Base-by-base conservation (phyloP, 2,888 invertebrate genomes). In the Sympetrum striolatum region DNA sequence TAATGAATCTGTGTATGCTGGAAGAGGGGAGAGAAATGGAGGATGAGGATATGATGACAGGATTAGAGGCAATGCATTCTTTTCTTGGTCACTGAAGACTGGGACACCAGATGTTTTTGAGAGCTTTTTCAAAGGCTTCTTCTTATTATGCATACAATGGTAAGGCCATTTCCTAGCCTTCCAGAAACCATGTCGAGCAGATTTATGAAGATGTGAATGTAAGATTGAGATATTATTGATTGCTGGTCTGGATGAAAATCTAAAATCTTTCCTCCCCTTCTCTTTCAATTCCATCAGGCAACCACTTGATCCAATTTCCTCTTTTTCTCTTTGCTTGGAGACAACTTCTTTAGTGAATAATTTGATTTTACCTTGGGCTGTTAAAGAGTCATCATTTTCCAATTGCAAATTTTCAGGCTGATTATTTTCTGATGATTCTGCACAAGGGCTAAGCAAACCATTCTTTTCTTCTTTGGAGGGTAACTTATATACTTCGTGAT, bases 21-120 rank as follows among this genome's bases (percentile, higher is more conserved):
- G 60, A 6, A 86, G 86, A 39, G 86, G 86, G 37, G 86, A 86
- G 1, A 86, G 60, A 86, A 37, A 25, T 35, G 86, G 86, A 60
- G 86, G 86, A 37, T 35, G 22, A 18, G 48, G 37, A 37, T n/a
- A 86, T 12, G 39, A 37, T 37, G 37, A 0, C n/a, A 86, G n/a
- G 10, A 86, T 64, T 37, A n/a, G 18, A 22, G 60, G 60, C 58
- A 39, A 60, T 37, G n/a, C 31, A 10, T 53, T 48, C 14, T 15
- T 18, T 53, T 31, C 73, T 14, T 10, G 5, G 10, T 5, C 14
- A 60, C 37, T 8, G 0, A 60, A 35, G 37, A 1, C 37, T 37
- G 35, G 60, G 31, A 15, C 58, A 39, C n/a, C 37, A 60, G 1
- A 4, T 12, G 31, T 25, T 15, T 53, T 58, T 35, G 53, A 22